Percentiles rank a stretch among this genome's conserved stretches.
phyloP scores from a whole-genome alignment of 2,888 invertebrate species.

The Neoaliturus tenellus region DNA sequence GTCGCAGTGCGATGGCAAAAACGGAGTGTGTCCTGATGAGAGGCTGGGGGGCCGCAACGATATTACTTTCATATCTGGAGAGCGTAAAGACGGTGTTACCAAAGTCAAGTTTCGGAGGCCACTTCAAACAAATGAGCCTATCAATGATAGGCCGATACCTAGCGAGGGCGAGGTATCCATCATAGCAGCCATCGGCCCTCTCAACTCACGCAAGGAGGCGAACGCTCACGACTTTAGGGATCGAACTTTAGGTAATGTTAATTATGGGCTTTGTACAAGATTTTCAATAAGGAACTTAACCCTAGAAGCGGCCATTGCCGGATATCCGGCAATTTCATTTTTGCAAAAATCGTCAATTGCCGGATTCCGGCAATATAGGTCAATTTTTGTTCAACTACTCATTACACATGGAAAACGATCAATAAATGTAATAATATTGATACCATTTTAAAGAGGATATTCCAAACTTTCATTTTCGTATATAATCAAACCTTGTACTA shows the following conservation, averaged over 20 bases:
- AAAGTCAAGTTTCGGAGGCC: conserved; percentile 88
- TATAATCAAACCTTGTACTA: too few species aligned
- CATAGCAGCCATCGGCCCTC: conserved; percentile 91
- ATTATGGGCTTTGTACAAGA: too few species aligned
- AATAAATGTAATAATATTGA: too few species aligned
- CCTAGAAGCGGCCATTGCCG: too few species aligned
- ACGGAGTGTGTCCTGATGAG: conserved; percentile 91
- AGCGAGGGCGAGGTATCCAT: conserved; percentile 83
- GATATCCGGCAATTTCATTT: too few species aligned
- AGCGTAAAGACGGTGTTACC: conserved; percentile 86
- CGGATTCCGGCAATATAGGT: too few species aligned
- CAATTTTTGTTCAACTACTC: too few species aligned
- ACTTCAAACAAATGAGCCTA: conserved; percentile 84
- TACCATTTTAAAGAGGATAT: too few species aligned
- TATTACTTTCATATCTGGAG: conserved; percentile 84
- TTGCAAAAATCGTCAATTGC: too few species aligned
- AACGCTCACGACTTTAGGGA: conserved; percentile 88
- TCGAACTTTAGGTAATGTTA: conserved; percentile 76
- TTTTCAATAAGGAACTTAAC: too few species aligned
- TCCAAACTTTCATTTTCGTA: too few species aligned
- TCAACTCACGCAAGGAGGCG: conserved; percentile 87
- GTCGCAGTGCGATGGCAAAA: conserved; percentile 75
- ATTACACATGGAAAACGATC: too few species aligned
- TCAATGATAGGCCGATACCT: conserved; percentile 82
- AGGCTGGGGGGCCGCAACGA: conserved; percentile 89